These are phyloP conservation scores for Nephrotoma guestfalica DNA, from an alignment of 2,888 invertebrate species.

Conservation along the genomic window DNA sequence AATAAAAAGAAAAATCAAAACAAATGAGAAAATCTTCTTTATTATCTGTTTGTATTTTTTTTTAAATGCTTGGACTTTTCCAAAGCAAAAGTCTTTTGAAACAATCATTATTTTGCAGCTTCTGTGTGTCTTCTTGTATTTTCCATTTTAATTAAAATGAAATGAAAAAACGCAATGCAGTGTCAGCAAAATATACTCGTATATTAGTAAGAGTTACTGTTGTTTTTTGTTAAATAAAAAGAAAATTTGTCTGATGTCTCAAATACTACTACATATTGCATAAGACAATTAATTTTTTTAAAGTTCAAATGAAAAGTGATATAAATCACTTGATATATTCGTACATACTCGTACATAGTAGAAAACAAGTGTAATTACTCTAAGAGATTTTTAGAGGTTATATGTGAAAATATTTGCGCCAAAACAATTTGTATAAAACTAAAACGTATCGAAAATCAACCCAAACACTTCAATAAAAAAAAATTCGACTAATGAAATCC, in stretches of 20 bases:
- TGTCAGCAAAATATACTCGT: background rate
- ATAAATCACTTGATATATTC: background rate
- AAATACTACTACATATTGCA: background rate
- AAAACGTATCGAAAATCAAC: background rate
- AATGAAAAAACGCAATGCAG: background rate
- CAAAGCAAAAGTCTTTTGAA: background rate
- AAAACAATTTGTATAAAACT: background rate
- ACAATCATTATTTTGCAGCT: background rate
- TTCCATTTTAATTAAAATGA: background rate
- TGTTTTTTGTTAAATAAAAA: background rate
- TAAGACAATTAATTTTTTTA: background rate
- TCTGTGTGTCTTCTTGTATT: background rate
- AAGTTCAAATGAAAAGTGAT: background rate
- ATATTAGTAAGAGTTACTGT: background rate
- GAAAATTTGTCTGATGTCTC: background rate
- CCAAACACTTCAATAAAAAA: background rate
- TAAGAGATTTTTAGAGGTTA: background rate
- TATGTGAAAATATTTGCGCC: background rate
- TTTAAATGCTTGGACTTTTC: background rate
- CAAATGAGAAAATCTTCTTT: background rate
- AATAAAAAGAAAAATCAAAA: background rate
- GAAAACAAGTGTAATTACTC: background rate
- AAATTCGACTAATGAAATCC: background rate
- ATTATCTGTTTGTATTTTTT: background rate
- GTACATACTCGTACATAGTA: no score